phyloP scores from a whole-genome alignment of 2,888 invertebrate species.

The Campopleginae sp. region DNA sequence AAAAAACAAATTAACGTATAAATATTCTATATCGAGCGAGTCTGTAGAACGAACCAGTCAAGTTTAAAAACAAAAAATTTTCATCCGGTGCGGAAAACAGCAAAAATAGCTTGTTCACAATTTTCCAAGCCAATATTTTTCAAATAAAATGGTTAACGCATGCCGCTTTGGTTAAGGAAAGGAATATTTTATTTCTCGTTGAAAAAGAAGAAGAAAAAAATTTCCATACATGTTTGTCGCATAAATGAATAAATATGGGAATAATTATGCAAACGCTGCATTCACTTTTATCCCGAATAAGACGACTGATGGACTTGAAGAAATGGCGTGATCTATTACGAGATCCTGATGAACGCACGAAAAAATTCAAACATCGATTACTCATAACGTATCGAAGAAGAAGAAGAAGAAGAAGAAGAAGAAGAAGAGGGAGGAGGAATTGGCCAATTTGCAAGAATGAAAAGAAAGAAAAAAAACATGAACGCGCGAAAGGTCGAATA shows the following conservation, averaged over 20 bases:
- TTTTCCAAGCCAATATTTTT: background rate
- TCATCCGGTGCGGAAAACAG: background rate
- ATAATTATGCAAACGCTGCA: conserved; percentile 81
- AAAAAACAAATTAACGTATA: conserved; percentile 10
- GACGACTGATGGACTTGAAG: conserved; percentile 63
- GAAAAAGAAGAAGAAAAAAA: background rate
- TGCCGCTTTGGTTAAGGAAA: no score
- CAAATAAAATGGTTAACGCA: background rate
- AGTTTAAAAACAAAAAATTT: background rate
- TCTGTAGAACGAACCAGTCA: background rate
- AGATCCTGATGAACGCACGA: background rate
- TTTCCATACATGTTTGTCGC: background rate
- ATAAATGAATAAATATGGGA: conserved; percentile 63
- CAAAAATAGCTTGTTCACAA: background rate
- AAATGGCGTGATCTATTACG: conserved; percentile 55
- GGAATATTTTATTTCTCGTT: background rate
- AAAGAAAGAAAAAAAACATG: background rate
- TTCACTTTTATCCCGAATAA: conserved; percentile 74
- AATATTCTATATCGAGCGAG: background rate
- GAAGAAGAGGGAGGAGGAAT: background rate
- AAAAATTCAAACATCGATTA: background rate
- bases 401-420: background rate
- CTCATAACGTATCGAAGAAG: background rate
- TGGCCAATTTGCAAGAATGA: background rate
- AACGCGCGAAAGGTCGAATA: background rate